Conservation (phyloP, 2,113 vertebrate genomes). For the Notothenia coriiceps region DNA sequence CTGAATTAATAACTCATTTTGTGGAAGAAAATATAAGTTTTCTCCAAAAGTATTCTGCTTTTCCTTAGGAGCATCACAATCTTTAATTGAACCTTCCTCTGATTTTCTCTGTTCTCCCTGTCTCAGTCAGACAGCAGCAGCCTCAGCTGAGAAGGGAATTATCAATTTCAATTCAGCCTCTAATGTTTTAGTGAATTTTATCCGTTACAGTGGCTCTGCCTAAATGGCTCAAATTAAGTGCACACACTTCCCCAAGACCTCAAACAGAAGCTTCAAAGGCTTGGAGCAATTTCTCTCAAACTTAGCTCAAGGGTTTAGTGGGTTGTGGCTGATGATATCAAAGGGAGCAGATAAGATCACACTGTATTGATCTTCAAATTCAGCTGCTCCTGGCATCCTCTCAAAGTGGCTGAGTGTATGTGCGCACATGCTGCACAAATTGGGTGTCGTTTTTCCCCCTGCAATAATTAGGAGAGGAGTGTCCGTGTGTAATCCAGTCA, state of each 20-base stretch:
- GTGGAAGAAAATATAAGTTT: neutral
- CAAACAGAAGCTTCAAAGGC: slow-evolving; percentile 44
- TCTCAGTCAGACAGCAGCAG: neutral
- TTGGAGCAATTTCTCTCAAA: slow-evolving; percentile 47
- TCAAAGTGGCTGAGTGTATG: slow-evolving; percentile 40
- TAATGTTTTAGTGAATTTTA: slow-evolving; percentile 25
- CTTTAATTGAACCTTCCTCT: slow-evolving; percentile 16
- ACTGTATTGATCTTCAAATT: slow-evolving; percentile 65
- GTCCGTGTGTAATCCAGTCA: neutral
- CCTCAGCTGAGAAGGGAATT: slow-evolving; percentile 20
- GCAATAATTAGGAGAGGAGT: slow-evolving; percentile 3
- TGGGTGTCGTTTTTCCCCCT: slow-evolving; percentile 30
- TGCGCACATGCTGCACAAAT: slow-evolving; percentile 14
- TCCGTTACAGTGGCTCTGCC: slow-evolving; percentile 35
- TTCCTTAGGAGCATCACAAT: neutral
- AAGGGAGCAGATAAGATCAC: slow-evolving; percentile 55
- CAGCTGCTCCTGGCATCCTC: slow-evolving; percentile 42
- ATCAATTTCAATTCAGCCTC: slow-evolving; percentile 37
- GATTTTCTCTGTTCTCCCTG: neutral
- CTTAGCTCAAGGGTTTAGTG: slow-evolving; percentile 44
- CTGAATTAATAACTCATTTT: neutral
- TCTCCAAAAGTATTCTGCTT: neutral
- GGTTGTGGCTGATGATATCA: slow-evolving; percentile 56
- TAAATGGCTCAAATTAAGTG: slow-evolving; percentile 61
- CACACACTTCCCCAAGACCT: slow-evolving; percentile 38